Conservation (phyloP, 1,140 invertebrate genomes). For the Monochamus saltuarius region DNA sequence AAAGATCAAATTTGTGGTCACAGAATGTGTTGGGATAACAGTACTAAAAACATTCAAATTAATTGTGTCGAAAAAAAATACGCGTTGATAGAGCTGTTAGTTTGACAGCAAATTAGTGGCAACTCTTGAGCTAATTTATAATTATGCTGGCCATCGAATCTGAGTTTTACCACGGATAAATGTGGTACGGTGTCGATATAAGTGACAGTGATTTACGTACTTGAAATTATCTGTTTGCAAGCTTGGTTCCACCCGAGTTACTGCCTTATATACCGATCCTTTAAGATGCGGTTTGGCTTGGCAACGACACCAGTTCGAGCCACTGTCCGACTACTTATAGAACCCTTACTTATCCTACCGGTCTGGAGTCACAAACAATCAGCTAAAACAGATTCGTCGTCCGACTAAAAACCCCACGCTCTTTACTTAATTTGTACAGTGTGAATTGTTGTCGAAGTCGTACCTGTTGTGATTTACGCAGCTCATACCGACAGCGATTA, state of each 20-base stretch:
- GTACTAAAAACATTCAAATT: constrained; percentile 28
- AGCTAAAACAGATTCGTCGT: constrained; percentile 23
- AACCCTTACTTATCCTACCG: constrained; percentile 40
- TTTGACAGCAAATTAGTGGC: constrained; percentile 47
- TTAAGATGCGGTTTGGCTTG: constrained; percentile 4
- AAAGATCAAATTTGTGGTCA: constrained; percentile 22
- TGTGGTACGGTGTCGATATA: constrained; percentile 43
- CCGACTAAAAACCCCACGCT: not conserved
- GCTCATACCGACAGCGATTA: constrained; percentile 41
- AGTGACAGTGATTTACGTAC: constrained; percentile 45
- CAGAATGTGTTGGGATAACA: constrained; percentile 13
- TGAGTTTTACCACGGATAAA: constrained; percentile 47
- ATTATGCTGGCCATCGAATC: constrained; percentile 44
- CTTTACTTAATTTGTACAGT: constrained; percentile 3
- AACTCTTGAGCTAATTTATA: constrained; percentile 45
- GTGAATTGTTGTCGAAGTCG: constrained; percentile 19
- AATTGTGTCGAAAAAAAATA: constrained; percentile 31
- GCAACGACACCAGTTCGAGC: constrained; percentile 15
- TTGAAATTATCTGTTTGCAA: constrained; percentile 40
- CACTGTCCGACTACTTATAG: constrained; percentile 43
- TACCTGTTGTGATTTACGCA: constrained; percentile 41
- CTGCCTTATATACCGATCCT: constrained; percentile 3
- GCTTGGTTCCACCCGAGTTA: constrained; percentile 13
- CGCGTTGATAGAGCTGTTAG: constrained; percentile 33
- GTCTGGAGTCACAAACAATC: constrained; percentile 36